A percentile compares a stretch with the other conserved stretches of the same genome.
These are phyloP conservation scores for Caenorhabditis angaria DNA, from an alignment of 2,888 invertebrate genomes.

Conservation along the genomic window DNA sequence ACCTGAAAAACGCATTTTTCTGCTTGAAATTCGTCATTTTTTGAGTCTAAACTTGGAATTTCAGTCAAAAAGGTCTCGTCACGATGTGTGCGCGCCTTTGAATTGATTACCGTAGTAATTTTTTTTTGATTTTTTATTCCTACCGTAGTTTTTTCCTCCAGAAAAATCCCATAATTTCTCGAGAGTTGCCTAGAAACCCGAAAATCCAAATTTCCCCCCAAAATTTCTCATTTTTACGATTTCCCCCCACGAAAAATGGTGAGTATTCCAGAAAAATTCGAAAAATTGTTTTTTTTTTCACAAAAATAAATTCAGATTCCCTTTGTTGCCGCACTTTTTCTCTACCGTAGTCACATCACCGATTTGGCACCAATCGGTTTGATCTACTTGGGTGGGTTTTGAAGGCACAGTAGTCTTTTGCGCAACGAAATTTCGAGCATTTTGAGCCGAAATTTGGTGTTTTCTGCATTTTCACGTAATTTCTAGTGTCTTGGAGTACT, in stretches of 20 bases:
- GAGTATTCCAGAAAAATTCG: slow-evolving; percentile 6
- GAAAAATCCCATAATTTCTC: too few relatives aligned
- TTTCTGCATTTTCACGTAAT: not conserved
- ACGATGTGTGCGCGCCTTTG: too few relatives aligned
- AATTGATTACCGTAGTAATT: too few relatives aligned
- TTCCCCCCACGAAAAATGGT: not conserved
- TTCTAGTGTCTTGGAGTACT: not conserved
- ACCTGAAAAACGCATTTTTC: too few relatives aligned
- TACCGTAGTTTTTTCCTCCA: too few relatives aligned
- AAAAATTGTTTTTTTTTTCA: slow-evolving; percentile 12
- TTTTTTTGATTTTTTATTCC: too few relatives aligned
- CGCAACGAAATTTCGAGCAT: not conserved
- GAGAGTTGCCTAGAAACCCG: too few relatives aligned
- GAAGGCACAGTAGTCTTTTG: not conserved
- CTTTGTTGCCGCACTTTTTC: slow-evolving; percentile 30
- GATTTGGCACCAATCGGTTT: slow-evolving; percentile 33
- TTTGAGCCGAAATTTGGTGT: not conserved
- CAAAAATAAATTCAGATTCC: slow-evolving; percentile 23
- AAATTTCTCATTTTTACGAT: not conserved
- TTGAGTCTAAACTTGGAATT: too few relatives aligned
- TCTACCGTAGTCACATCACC: slow-evolving; percentile 27
- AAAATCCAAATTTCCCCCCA: not conserved
- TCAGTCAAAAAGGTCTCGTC: too few relatives aligned
- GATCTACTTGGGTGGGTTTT: slow-evolving; percentile 15
- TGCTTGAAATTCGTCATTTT: too few relatives aligned